A percentile compares a stretch with the other conserved stretches of the same genome.
Evolutionary conservation across 2,797 vertebrate genomes (phyloP).

Genomic region (Argyrosomus regius): DNA sequence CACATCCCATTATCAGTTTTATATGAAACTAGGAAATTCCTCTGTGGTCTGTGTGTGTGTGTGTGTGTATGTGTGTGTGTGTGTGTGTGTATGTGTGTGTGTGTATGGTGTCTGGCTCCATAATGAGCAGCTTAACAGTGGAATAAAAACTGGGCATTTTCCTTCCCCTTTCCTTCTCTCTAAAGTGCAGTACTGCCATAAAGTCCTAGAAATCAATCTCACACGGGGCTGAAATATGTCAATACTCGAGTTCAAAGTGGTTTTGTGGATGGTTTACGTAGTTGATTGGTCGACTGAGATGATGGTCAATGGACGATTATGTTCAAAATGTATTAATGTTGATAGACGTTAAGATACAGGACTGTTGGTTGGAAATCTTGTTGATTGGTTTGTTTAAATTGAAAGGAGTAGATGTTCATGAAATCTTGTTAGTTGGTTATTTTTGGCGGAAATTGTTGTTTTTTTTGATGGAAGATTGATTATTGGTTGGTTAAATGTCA

Average conservation of each 20-base stretch:
- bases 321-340: not conserved
- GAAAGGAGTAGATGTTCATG: not conserved
- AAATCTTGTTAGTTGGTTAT: not conserved
- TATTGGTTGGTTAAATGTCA: not conserved
- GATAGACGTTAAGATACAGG: not conserved
- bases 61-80: slow-evolving; percentile 23
- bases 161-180: slow-evolving; percentile 3
- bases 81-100: slow-evolving; percentile 22
- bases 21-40: slow-evolving; percentile 88
- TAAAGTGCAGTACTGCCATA: not conserved
- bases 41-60: slow-evolving; percentile 66
- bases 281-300: not conserved
- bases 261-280: not conserved
- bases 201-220: slow-evolving; percentile 10
- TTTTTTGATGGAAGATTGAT: not conserved
- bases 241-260: not conserved
- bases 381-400: not conserved
- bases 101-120: slow-evolving; percentile 44
- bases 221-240: not conserved
- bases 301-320: not conserved
- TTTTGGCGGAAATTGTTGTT: not conserved
- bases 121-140: slow-evolving; percentile 58
- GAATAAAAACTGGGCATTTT: slow-evolving; percentile 48
- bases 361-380: not conserved
- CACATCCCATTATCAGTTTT: slow-evolving; percentile 90